Conservation (phyloP, 2,113 vertebrate genomes). For the Microtus montanus region DNA sequence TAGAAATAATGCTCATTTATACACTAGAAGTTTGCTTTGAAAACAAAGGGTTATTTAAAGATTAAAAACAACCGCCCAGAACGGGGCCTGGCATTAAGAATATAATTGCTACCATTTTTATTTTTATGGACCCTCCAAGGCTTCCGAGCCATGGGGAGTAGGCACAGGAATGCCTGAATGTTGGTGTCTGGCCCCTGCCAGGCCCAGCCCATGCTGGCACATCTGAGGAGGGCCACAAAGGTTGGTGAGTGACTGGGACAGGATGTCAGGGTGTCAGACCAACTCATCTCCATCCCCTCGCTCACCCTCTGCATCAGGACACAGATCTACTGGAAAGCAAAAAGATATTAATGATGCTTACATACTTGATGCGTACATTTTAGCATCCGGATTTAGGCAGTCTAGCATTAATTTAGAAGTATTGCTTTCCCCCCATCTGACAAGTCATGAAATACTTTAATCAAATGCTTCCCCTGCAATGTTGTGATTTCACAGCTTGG, state of each 20-base stretch:
- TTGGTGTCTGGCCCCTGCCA: not conserved
- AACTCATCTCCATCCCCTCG: not conserved
- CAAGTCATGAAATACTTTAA: not conserved
- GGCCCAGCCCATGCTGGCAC: not conserved
- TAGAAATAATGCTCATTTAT: not conserved
- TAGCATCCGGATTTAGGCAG: not conserved
- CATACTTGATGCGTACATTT: not conserved
- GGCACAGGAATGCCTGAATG: not conserved
- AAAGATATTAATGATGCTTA: not conserved
- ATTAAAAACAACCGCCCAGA: not conserved
- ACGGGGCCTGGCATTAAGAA: not conserved
- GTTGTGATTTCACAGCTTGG: not conserved
- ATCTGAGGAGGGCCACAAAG: not conserved
- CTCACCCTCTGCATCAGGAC: not conserved
- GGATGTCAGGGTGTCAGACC: not conserved
- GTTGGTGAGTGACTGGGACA: not conserved
- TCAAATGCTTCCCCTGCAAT: not conserved
- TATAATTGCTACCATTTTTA: not conserved
- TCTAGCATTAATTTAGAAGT: constrained; percentile 13
- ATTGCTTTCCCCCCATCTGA: not conserved
- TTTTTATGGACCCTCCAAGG: not conserved
- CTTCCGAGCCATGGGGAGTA: not conserved
- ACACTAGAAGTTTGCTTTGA: not conserved
- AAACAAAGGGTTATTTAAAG: constrained; percentile 22
- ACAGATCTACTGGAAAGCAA: not conserved